These are phyloP conservation scores for Hemibagrus wyckioides DNA, from an alignment of 2,113 vertebrate species.

Conservation along the genomic window DNA sequence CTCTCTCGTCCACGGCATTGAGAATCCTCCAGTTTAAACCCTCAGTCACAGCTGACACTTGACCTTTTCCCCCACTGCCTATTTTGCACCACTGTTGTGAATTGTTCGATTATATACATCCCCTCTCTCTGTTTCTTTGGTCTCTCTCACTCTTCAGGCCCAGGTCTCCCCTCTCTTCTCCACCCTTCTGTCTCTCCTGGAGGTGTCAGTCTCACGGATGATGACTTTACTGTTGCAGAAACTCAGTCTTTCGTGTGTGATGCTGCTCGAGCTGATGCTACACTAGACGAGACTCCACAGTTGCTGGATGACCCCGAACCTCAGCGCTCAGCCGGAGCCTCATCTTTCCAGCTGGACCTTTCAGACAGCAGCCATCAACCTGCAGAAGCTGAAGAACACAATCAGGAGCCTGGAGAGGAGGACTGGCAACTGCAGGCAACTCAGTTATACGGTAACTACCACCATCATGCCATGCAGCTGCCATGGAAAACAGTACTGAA, in stretches of 20 bases:
- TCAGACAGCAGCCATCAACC: constrained; percentile 62
- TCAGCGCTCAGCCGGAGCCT: not conserved
- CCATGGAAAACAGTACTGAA: not conserved
- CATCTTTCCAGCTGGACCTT: constrained; percentile 59
- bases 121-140: not conserved
- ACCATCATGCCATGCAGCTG: not conserved
- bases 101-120: not conserved
- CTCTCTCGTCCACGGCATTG: too few species aligned
- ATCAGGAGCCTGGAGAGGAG: constrained; percentile 46
- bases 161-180: not conserved
- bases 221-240: constrained; percentile 65
- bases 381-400: constrained; percentile 52
- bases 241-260: constrained; percentile 69
- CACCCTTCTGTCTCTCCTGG: constrained; percentile 33
- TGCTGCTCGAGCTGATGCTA: not conserved
- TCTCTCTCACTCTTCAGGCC: constrained; percentile 41
- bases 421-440: constrained; percentile 56
- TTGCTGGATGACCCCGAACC: not conserved
- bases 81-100: not conserved
- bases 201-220: constrained; percentile 59
- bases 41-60: not conserved
- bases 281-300: constrained; percentile 17
- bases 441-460: constrained; percentile 51
- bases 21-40: not conserved
- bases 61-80: not conserved